A percentile compares a stretch with the other conserved stretches of the same genome.
These are phyloP conservation scores for Halictus rubicundus DNA, from an alignment of 1,140 invertebrate species.

Conservation along the genomic window DNA sequence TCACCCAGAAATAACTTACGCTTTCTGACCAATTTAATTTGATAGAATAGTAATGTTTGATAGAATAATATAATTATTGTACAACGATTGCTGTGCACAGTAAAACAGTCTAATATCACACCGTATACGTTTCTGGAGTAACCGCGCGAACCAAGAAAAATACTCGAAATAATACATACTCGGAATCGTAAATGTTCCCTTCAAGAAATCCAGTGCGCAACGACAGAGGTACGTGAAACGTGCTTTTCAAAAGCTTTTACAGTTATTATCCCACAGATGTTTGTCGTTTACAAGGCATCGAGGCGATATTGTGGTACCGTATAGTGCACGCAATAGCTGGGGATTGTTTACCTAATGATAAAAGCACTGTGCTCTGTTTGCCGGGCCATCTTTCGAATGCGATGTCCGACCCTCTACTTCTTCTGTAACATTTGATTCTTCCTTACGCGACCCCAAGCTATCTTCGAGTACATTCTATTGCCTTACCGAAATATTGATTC, in stretches of 20 bases:
- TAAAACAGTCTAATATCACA: no score
- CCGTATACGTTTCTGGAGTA: no score
- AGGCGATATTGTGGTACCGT: conserved; percentile 42
- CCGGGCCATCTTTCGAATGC: conserved; percentile 68
- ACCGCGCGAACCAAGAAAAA: neutral
- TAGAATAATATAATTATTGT: no score
- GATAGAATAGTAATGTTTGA: no score
- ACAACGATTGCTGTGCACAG: no score
- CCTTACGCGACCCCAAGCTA: neutral
- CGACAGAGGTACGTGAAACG: conserved; percentile 42
- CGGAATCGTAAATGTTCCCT: conserved; percentile 50
- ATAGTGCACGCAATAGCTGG: conserved; percentile 21
- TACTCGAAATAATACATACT: neutral
- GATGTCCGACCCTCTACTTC: neutral
- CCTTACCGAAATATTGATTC: neutral
- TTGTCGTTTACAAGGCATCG: conserved; percentile 68
- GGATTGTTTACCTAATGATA: conserved; percentile 76
- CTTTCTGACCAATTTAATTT: no score
- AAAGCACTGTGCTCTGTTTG: conserved; percentile 71
- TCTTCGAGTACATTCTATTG: neutral
- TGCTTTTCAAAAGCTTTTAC: conserved; percentile 71
- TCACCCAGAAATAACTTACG: no score
- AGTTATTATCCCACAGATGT: conserved; percentile 75
- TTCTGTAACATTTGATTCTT: neutral
- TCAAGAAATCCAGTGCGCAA: conserved; percentile 35